A percentile compares a stretch with the other conserved stretches of the same genome.
Evolutionary conservation across 2,888 invertebrate genomes (phyloP).

Genomic region (Xylota sylvarum): DNA sequence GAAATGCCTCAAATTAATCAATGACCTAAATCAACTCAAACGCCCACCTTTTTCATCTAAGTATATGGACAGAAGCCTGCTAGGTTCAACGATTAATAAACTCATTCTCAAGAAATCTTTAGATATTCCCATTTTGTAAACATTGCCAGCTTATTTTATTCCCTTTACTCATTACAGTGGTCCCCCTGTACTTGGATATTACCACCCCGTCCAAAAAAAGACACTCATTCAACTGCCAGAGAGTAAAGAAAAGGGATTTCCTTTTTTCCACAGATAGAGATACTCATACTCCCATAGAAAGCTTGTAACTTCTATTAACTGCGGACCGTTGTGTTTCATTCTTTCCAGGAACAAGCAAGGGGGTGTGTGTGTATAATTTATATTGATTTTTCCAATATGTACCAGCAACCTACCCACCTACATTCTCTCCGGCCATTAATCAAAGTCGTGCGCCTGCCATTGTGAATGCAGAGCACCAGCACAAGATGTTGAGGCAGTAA

Average conservation of each 20-base stretch:
- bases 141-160: background rate
- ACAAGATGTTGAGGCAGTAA: conserved; percentile 76
- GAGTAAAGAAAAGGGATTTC: conserved; percentile 25
- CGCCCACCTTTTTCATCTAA: background rate
- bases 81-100: background rate
- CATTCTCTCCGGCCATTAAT: conserved; percentile 60
- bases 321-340: conserved; percentile 17
- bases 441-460: conserved; percentile 68
- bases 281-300: conserved; percentile 10
- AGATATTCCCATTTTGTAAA: conserved; percentile 22
- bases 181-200: conserved; percentile 1
- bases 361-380: conserved; percentile 33
- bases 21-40: background rate
- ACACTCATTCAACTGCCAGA: background rate
- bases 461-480: conserved; percentile 56
- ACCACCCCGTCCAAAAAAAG: background rate
- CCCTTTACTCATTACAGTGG: background rate
- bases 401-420: conserved; percentile 64
- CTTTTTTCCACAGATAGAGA: conserved; percentile 1
- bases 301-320: conserved; percentile 38
- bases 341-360: background rate
- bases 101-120: conserved; percentile 2
- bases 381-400: conserved; percentile 70
- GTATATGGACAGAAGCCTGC: background rate
- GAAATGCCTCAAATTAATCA: background rate